Percentiles rank a stretch among this genome's conserved stretches.
Evolutionary conservation across 2,113 vertebrate species (phyloP).

Genomic region (Heptranchias perlo): DNA sequence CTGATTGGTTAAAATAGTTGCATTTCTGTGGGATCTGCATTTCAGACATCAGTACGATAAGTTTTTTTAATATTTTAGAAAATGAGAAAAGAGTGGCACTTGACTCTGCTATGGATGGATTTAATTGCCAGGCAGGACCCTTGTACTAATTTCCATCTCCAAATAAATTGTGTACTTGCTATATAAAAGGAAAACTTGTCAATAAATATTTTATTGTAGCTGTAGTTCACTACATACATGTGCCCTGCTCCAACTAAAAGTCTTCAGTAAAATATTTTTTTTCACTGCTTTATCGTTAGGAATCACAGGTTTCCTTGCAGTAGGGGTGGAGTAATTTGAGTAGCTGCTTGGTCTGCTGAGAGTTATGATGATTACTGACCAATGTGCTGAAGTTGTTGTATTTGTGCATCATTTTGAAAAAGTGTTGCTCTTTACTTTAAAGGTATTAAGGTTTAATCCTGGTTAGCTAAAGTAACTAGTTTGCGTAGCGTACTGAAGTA

Average conservation of each 20-base stretch:
- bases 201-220: no score
- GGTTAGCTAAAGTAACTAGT: background rate
- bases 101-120: background rate
- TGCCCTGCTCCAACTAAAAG: background rate
- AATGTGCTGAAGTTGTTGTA: background rate
- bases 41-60: background rate
- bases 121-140: background rate
- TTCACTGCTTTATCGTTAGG: background rate
- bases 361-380: background rate
- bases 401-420: background rate
- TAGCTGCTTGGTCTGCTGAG: background rate
- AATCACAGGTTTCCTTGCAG: background rate
- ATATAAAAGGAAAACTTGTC: no score
- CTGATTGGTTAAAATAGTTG: background rate
- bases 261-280: no score
- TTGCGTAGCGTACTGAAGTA: background rate
- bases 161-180: background rate
- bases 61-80: background rate
- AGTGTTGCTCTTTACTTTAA: background rate
- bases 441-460: background rate
- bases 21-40: background rate
- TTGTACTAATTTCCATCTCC: background rate
- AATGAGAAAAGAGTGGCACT: background rate
- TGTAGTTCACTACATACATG: background rate
- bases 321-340: background rate